phyloP scores from a whole-genome alignment of 2,888 invertebrate species.

The Apomyelois bistriatella region DNA sequence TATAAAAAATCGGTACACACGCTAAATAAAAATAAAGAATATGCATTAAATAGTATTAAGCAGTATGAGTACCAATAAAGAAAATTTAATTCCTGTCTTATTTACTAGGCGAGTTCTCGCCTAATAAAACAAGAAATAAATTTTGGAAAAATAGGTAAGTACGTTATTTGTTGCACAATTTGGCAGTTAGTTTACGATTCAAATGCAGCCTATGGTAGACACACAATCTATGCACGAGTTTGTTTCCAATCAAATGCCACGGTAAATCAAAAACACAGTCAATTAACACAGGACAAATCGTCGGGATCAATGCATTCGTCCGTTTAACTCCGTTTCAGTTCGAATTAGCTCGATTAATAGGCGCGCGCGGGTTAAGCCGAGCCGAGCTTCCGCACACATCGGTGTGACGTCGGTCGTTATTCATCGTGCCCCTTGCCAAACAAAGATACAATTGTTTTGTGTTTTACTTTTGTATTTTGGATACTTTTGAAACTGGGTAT shows the following conservation, averaged over 20 bases:
- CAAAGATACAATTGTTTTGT: slow-evolving; percentile 52
- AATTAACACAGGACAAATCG: slow-evolving; percentile 73
- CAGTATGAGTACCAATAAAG: too few species aligned
- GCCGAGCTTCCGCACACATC: slow-evolving; percentile 69
- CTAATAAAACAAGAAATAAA: too few species aligned
- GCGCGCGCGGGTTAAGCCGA: slow-evolving; percentile 67
- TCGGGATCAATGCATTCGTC: slow-evolving; percentile 76
- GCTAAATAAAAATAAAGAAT: too few species aligned
- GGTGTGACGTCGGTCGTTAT: slow-evolving; percentile 74
- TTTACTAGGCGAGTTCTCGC: too few species aligned
- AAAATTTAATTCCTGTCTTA: too few species aligned
- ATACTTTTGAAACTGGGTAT: neutral
- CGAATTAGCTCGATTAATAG: slow-evolving; percentile 78
- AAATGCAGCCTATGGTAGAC: too few species aligned
- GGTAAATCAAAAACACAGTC: slow-evolving; percentile 51
- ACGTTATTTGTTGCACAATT: too few species aligned
- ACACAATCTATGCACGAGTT: neutral
- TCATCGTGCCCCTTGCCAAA: slow-evolving; percentile 63
- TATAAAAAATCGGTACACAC: too few species aligned
- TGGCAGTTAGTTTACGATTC: too few species aligned
- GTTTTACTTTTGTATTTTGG: neutral
- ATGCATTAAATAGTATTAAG: too few species aligned
- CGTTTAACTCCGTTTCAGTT: slow-evolving; percentile 76
- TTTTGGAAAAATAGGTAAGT: too few species aligned
- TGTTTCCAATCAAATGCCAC: slow-evolving; percentile 23